Evolutionary conservation across 2,888 invertebrate species (phyloP).

Genomic region (Nemurella pictetii): DNA sequence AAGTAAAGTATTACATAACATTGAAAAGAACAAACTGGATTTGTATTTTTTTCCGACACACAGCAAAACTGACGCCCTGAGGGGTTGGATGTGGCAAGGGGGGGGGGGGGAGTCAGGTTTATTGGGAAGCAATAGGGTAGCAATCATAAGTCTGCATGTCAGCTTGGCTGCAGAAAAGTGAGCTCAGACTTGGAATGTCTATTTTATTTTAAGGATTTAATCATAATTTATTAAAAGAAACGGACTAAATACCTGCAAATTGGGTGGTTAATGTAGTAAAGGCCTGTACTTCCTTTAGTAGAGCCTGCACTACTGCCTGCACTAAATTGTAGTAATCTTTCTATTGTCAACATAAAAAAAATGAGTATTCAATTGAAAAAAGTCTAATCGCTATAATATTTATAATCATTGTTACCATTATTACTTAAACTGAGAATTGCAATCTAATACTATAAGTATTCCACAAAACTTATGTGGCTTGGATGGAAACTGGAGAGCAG

Average conservation of each 20-base stretch:
- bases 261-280: too few species aligned
- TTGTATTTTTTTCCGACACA: slow-evolving; percentile 4
- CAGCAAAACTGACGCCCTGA: neutral
- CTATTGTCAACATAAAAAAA: neutral
- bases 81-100: neutral
- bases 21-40: neutral
- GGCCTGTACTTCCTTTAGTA: too few species aligned
- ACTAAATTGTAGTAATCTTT: neutral
- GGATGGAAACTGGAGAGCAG: neutral
- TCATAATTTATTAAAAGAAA: neutral
- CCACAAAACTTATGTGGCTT: neutral
- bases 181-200: neutral
- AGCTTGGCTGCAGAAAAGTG: neutral
- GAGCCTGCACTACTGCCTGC: neutral
- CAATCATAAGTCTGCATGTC: neutral
- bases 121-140: neutral
- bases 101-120: neutral
- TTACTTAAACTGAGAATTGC: neutral
- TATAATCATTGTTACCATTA: too few species aligned
- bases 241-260: neutral
- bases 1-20: slow-evolving; percentile 16
- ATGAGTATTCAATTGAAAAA: neutral
- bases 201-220: neutral
- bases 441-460: neutral
- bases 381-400: too few species aligned